Conservation (phyloP, 2,888 invertebrate genomes). For the Ophioninae sp. region DNA sequence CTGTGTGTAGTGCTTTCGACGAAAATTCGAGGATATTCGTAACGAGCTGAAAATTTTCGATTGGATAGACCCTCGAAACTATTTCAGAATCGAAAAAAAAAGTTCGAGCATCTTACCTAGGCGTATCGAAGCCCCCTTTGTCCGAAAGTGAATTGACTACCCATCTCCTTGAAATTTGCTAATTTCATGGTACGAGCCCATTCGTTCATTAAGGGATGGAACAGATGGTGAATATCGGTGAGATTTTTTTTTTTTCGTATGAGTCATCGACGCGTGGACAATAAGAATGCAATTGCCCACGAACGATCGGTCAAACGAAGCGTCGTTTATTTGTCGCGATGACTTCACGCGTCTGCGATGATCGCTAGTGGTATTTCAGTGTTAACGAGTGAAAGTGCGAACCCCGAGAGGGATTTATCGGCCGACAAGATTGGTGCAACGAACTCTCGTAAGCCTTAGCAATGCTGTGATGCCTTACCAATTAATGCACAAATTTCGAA, state of each 20-base stretch:
- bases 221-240: background rate
- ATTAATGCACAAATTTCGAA: too few species aligned
- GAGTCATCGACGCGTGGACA: background rate
- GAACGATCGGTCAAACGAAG: background rate
- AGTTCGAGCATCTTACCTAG: too few species aligned
- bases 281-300: background rate
- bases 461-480: background rate
- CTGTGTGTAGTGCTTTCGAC: too few species aligned
- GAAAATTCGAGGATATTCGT: too few species aligned
- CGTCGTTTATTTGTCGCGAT: background rate
- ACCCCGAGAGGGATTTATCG: background rate
- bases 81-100: too few species aligned
- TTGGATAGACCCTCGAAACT: too few species aligned
- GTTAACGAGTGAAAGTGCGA: conserved; percentile 37
- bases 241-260: background rate
- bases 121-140: too few species aligned
- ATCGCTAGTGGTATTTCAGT: conserved; percentile 16
- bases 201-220: background rate
- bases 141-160: conserved; percentile 5
- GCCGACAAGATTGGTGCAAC: background rate
- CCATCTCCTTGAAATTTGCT: too few species aligned
- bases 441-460: background rate
- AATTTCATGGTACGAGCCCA: background rate
- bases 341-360: background rate
- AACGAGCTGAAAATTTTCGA: too few species aligned